Evolutionary conservation across 2,888 invertebrate genomes (phyloP), one percentile per base, ranked within the genome.

Genomic region (Nemapogon koenigi): DNA sequence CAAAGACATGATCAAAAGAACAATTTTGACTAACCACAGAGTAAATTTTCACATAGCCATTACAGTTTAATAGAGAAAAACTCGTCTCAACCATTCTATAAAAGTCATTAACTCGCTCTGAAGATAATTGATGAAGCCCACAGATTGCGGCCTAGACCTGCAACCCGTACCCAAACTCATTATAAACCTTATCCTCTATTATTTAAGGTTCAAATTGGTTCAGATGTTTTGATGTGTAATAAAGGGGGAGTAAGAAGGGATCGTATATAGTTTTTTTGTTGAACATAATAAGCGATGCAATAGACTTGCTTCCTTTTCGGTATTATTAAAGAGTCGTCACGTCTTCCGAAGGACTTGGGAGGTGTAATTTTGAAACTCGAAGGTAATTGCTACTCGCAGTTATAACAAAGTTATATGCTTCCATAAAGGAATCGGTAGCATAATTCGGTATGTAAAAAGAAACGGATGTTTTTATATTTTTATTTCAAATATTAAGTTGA

Each of bases 241-340:
- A 72, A 70, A 68, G 59, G 68, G 62, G 51, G 52, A 49, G 46
- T 19, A n/a, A 55, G 61, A 59, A 62, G 64, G 41, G 66, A 65
- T n/a, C 69, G 67, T 64, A 61, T 16, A 32, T 29, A 39, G 64
- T 62, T 52, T 47, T 46, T 47, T 43, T 49, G 53, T 52, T 47
- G 49, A 49, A 55, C 54, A 59, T 47, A 46, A 42, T 42, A 39
- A 42, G 39, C 33, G 22, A 37, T 28, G 37, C 27, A 17, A 39
- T 28, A 37, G 36, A 37, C 35, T 13, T 28, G 45, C 46, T 51
- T 56, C 58, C 53, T 58, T 53, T 49, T 59, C 51, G 59, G 69
- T 71, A 65, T 73, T 76, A 76, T 76, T 76, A 76, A 72, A 75
- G 75, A 69, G 71, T 76, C 72, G 68, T 76, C 75, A 72, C 63